Conservation (phyloP, 30 jellyfish, hydroid and myxozoan genomes). For the Pelagia noctiluca region DNA sequence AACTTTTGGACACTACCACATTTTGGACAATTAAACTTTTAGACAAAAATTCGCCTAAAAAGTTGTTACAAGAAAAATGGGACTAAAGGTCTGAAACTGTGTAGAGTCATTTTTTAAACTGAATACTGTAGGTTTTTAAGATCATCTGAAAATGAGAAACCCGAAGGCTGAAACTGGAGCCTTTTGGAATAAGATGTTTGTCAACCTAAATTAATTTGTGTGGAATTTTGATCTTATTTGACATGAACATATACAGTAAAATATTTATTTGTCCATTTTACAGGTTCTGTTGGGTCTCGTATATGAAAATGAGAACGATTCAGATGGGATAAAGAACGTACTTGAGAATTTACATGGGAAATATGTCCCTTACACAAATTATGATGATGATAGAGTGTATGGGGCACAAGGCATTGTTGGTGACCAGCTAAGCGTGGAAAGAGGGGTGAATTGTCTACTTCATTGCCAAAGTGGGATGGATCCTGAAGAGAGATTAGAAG, state of each 20-base stretch:
- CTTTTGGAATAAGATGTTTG: too few relatives aligned
- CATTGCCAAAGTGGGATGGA: constrained; percentile 41
- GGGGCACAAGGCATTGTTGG: constrained; percentile 24
- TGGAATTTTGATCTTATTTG: constrained; percentile 7
- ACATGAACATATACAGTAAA: too few relatives aligned
- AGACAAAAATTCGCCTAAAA: background rate
- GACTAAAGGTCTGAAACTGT: too few relatives aligned
- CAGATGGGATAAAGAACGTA: constrained; percentile 11
- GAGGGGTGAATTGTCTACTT: constrained; percentile 46
- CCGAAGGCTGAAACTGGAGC: too few relatives aligned
- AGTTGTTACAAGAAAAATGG: too few relatives aligned
- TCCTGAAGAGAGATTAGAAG: constrained; percentile 42
- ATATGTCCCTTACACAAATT: constrained; percentile 15
- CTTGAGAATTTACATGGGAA: constrained; percentile 37
- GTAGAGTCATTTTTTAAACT: too few relatives aligned
- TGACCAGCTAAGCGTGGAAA: constrained; percentile 50
- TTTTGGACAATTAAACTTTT: too few relatives aligned
- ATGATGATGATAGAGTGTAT: constrained; percentile 12
- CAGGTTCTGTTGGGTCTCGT: constrained; percentile 38
- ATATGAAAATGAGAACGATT: constrained; percentile 44
- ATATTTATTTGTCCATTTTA: constrained; percentile 17
- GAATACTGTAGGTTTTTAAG: too few relatives aligned
- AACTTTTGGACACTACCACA: too few relatives aligned
- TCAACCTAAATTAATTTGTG: background rate
- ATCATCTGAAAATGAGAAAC: too few relatives aligned